phyloP scores from a whole-genome alignment of 2,888 invertebrate species.

The Dysmachus trigonus region DNA sequence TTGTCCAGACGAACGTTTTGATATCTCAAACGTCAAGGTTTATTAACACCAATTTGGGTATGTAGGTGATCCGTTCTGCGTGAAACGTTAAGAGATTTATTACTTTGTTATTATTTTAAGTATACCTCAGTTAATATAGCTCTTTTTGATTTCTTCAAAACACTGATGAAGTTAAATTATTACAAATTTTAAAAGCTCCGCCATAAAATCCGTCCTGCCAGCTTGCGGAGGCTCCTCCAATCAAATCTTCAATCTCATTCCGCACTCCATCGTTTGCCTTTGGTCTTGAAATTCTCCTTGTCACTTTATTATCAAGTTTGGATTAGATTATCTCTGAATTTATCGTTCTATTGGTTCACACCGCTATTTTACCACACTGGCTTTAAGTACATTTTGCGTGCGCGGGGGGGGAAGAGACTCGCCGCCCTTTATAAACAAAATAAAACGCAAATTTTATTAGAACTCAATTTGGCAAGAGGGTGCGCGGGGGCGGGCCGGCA shows the following conservation, averaged over 20 bases:
- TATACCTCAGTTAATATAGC: too few relatives aligned
- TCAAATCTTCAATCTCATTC: background rate
- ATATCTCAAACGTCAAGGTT: too few relatives aligned
- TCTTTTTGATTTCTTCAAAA: too few relatives aligned
- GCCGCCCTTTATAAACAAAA: constrained; percentile 21
- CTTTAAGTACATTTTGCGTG: constrained; percentile 1
- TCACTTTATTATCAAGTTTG: constrained; percentile 34
- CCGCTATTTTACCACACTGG: constrained; percentile 23
- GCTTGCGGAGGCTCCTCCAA: background rate
- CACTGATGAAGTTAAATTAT: too few relatives aligned
- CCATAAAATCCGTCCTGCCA: background rate
- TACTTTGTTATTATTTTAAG: too few relatives aligned
- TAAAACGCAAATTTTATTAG: constrained; percentile 33
- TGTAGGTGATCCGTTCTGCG: too few relatives aligned
- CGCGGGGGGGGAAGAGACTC: background rate
- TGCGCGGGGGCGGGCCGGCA: background rate
- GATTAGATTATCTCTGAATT: constrained; percentile 30
- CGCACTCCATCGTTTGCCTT: background rate
- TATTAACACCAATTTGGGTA: too few relatives aligned
- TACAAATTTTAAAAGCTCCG: background rate
- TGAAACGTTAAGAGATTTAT: too few relatives aligned
- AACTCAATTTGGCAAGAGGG: constrained; percentile 19
- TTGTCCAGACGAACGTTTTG: too few relatives aligned
- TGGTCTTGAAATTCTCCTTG: background rate
- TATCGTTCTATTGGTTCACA: constrained; percentile 17